A percentile compares a stretch with the other conserved stretches of the same genome.
phyloP scores from a whole-genome alignment of 2,113 vertebrate genomes.

The Procavia capensis region DNA sequence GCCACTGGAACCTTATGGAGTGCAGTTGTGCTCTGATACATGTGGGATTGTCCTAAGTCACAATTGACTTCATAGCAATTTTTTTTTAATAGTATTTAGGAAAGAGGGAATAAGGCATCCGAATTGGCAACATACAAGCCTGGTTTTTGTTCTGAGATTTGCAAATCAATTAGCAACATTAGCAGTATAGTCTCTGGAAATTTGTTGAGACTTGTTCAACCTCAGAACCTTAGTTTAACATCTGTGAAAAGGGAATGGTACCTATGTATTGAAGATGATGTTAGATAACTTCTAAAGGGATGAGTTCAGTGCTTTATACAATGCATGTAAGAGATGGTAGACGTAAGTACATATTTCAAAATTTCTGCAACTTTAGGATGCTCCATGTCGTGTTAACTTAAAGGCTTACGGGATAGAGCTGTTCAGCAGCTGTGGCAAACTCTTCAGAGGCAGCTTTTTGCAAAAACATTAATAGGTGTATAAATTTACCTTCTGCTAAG shows the following conservation, averaged over 20 bases:
- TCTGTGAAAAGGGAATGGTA: not conserved
- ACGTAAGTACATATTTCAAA: not conserved
- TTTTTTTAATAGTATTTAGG: not conserved
- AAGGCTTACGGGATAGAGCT: not conserved
- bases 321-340: not conserved
- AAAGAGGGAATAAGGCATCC: not conserved
- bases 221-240: not conserved
- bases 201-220: not conserved
- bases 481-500: constrained; percentile 13
- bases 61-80: too few relatives aligned
- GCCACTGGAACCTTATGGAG: too few relatives aligned
- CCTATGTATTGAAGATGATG: not conserved
- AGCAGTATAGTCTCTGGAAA: not conserved
- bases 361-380: not conserved
- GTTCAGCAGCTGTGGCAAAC: not conserved
- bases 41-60: too few relatives aligned
- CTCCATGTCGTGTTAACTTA: not conserved
- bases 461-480: not conserved
- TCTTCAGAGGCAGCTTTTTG: not conserved
- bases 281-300: not conserved
- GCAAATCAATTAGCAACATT: not conserved
- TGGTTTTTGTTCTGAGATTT: constrained; percentile 3
- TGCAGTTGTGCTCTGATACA: too few relatives aligned
- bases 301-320: not conserved
- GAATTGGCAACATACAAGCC: not conserved